phyloP scores from a whole-genome alignment of 2,888 invertebrate genomes.

The Diogma glabrata region DNA sequence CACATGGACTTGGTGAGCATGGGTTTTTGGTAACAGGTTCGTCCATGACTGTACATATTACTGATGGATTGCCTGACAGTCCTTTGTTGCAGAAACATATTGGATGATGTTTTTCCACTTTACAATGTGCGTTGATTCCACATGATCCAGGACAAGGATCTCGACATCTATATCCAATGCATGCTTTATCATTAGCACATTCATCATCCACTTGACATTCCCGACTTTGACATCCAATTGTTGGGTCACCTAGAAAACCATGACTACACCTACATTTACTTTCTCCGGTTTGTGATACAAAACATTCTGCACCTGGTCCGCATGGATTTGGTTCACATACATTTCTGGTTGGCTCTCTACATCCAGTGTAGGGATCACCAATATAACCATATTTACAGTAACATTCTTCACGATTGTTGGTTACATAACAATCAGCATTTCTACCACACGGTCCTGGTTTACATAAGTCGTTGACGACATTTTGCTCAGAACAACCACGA shows the following conservation, averaged over 20 bases:
- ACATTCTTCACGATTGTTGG: slow-evolving; percentile 71
- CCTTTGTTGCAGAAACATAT: slow-evolving; percentile 64
- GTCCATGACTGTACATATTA: slow-evolving; percentile 49
- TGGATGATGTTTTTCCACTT: slow-evolving; percentile 67
- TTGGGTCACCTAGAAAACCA: slow-evolving; percentile 67
- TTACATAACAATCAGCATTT: slow-evolving; percentile 75
- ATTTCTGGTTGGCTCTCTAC: slow-evolving; percentile 52
- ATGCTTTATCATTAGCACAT: slow-evolving; percentile 58
- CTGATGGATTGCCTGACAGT: slow-evolving; percentile 64
- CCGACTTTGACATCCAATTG: slow-evolving; percentile 62
- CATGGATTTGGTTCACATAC: slow-evolving; percentile 73
- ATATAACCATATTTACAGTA: slow-evolving; percentile 63
- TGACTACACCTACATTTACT: slow-evolving; percentile 61
- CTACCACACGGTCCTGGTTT: slow-evolving; percentile 72
- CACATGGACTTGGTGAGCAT: slow-evolving; percentile 65
- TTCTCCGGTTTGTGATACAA: slow-evolving; percentile 53
- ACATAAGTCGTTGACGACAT: slow-evolving; percentile 52
- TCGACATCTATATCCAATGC: slow-evolving; percentile 66
- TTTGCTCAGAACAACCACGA: slow-evolving; percentile 52
- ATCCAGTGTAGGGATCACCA: slow-evolving; percentile 73
- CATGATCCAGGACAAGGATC: slow-evolving; percentile 77
- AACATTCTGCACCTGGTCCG: slow-evolving; percentile 64
- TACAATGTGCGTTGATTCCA: slow-evolving; percentile 60
- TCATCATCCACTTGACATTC: slow-evolving; percentile 73
- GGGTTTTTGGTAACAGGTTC: slow-evolving; percentile 49